Percentiles rank a stretch among this genome's conserved stretches.
Evolutionary conservation across 2,888 invertebrate genomes (phyloP).

Genomic region (Caenorhabditis afra): DNA sequence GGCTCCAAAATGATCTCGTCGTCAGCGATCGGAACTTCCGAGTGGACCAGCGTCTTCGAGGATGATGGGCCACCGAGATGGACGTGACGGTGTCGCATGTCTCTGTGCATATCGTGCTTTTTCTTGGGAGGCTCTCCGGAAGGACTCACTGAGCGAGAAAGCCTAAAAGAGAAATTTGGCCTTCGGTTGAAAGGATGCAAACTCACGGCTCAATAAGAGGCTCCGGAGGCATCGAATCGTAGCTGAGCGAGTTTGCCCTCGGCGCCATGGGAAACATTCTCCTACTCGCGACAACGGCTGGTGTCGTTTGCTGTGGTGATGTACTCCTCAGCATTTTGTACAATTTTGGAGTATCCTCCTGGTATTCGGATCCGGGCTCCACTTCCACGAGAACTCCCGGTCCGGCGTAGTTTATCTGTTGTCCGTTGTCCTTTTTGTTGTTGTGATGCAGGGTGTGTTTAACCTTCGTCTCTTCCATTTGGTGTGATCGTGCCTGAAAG

Average conservation of each 20-base stretch:
- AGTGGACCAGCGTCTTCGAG: conserved; percentile 8
- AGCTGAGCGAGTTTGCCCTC: conserved; percentile 4
- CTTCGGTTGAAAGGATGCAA: background rate
- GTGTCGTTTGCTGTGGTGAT: conserved; percentile 9
- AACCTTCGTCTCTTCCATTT: background rate
- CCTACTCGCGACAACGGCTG: background rate
- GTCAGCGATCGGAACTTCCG: conserved; percentile 48
- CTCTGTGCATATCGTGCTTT: conserved; percentile 11
- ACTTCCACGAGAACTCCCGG: conserved; percentile 28
- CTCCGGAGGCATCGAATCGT: conserved; percentile 37
- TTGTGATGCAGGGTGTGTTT: background rate
- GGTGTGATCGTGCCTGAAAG: conserved; percentile 31
- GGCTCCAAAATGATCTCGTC: conserved; percentile 66
- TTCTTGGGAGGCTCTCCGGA: conserved; percentile 40
- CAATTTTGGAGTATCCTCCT: conserved; percentile 25
- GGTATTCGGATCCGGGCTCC: background rate
- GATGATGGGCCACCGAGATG: background rate
- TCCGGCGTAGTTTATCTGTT: background rate
- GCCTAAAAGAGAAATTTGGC: background rate
- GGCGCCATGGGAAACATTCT: background rate
- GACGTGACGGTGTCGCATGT: background rate
- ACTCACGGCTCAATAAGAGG: conserved; percentile 47
- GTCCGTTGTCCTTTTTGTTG: too few species aligned
- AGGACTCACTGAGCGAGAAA: conserved; percentile 11
- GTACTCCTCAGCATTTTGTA: conserved; percentile 30